Percentiles rank a stretch among this genome's conserved stretches.
phyloP scores from a whole-genome alignment of 2,113 vertebrate species.

The Perca schrenkii region DNA sequence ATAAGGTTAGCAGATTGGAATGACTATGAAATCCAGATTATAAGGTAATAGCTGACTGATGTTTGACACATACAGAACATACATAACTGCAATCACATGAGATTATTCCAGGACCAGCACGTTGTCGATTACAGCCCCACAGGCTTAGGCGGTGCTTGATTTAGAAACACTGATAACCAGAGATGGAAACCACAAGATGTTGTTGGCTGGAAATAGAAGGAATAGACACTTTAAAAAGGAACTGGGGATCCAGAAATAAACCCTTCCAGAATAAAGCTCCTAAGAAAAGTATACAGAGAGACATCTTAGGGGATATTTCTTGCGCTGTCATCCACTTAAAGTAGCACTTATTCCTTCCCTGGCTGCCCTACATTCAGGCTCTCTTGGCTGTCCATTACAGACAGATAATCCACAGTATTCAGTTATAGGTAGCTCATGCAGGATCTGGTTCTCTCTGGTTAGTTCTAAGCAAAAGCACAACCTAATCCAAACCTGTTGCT shows the following conservation, averaged over 20 bases:
- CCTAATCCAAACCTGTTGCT: constrained; percentile 44
- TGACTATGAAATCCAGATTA: not conserved
- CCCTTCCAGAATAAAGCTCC: constrained; percentile 52
- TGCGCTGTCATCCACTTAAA: constrained; percentile 66
- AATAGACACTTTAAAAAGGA: constrained; percentile 68
- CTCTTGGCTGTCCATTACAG: constrained; percentile 38
- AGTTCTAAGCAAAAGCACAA: constrained; percentile 23
- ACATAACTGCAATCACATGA: constrained; percentile 63
- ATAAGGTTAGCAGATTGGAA: not conserved
- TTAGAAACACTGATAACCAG: constrained; percentile 65
- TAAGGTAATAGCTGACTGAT: not conserved
- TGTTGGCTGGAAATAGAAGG: constrained; percentile 63
- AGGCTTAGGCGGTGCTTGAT: constrained; percentile 43
- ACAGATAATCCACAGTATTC: constrained; percentile 59
- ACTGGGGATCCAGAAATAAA: constrained; percentile 70
- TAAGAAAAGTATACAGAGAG: constrained; percentile 44
- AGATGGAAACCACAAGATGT: constrained; percentile 63
- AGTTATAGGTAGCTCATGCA: constrained; percentile 51
- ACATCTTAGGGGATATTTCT: constrained; percentile 69
- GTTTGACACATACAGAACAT: not conserved
- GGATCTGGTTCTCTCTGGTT: constrained; percentile 58
- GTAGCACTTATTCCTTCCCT: constrained; percentile 42
- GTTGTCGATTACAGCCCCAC: constrained; percentile 32
- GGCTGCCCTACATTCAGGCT: constrained; percentile 64
- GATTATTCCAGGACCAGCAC: constrained; percentile 36